Conservation (phyloP, 2,113 vertebrate genomes). For the Pseudopodoces humilis region DNA sequence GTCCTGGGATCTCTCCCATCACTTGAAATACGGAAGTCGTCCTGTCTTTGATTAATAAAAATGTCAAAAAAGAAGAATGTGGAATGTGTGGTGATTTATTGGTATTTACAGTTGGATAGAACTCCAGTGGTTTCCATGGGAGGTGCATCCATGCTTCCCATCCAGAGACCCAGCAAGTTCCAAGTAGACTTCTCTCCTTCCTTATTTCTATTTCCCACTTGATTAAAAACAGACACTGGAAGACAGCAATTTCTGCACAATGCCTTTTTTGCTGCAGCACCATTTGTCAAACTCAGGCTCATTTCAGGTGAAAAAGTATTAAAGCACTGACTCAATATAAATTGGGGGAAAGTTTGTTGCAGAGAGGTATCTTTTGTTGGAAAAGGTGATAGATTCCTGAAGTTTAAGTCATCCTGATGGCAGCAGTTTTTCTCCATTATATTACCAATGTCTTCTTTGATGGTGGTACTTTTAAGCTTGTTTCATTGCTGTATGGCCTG, state of each 20-base stretch:
- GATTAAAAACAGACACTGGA: background rate
- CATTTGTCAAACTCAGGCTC: background rate
- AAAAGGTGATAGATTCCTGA: background rate
- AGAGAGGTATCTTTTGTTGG: background rate
- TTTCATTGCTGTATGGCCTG: background rate
- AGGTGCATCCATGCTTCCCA: background rate
- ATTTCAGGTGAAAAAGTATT: background rate
- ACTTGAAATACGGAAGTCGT: accelerated
- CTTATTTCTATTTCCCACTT: background rate
- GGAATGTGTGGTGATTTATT: background rate
- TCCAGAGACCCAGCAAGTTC: background rate
- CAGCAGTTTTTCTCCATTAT: background rate
- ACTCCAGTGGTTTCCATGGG: background rate
- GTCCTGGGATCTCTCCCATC: background rate
- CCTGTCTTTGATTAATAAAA: constrained; percentile 62
- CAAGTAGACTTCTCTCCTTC: background rate
- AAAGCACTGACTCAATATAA: background rate
- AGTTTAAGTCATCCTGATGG: background rate
- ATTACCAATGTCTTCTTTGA: background rate
- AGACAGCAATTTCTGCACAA: background rate
- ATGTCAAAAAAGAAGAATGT: background rate
- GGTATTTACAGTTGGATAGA: background rate
- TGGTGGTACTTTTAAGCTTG: background rate
- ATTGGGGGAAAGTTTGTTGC: background rate
- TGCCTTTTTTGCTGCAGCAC: background rate